Percentiles rank a stretch among this genome's conserved stretches.
Evolutionary conservation across 1,140 invertebrate species (phyloP).

Genomic region (Zaprionus capensis): DNA sequence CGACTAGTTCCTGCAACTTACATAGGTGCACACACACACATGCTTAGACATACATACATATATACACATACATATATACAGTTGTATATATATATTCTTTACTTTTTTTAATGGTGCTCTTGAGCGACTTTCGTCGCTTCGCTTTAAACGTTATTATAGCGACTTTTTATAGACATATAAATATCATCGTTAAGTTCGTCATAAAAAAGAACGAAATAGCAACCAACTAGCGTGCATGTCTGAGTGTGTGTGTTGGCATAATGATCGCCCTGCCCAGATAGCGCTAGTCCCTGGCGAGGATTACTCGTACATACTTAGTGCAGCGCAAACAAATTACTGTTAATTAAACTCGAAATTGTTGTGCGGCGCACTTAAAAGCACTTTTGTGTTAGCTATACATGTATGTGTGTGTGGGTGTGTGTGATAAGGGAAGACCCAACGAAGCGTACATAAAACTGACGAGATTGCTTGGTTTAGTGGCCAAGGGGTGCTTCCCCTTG

Average conservation of each 20-base stretch:
- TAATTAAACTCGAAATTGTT: slow-evolving; percentile 71
- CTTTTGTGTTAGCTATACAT: slow-evolving; percentile 38
- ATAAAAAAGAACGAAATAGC: slow-evolving; percentile 42
- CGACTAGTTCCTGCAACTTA: neutral
- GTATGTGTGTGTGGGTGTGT: slow-evolving; percentile 16
- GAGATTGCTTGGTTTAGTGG: slow-evolving; percentile 19
- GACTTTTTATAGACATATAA: slow-evolving; percentile 71
- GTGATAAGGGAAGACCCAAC: slow-evolving; percentile 11
- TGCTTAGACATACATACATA: neutral
- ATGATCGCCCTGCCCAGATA: slow-evolving; percentile 60
- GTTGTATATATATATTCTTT: neutral
- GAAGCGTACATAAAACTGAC: slow-evolving; percentile 18
- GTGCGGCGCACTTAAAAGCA: slow-evolving; percentile 57
- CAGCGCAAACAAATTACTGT: slow-evolving; percentile 66
- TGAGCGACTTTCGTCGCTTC: slow-evolving; percentile 39
- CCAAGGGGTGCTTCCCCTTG: neutral
- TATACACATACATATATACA: neutral
- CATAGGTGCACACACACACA: neutral
- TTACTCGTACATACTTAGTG: slow-evolving; percentile 53
- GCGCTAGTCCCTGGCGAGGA: slow-evolving; percentile 41
- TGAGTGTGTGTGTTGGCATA: slow-evolving; percentile 34
- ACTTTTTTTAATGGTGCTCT: slow-evolving; percentile 63
- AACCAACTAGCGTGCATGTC: slow-evolving; percentile 34
- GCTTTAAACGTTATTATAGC: slow-evolving; percentile 70
- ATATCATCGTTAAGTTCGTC: slow-evolving; percentile 69